A percentile compares a stretch with the other conserved stretches of the same genome.
phyloP scores from a whole-genome alignment of 2,797 vertebrate species.

The Anniella stebbinsi region DNA sequence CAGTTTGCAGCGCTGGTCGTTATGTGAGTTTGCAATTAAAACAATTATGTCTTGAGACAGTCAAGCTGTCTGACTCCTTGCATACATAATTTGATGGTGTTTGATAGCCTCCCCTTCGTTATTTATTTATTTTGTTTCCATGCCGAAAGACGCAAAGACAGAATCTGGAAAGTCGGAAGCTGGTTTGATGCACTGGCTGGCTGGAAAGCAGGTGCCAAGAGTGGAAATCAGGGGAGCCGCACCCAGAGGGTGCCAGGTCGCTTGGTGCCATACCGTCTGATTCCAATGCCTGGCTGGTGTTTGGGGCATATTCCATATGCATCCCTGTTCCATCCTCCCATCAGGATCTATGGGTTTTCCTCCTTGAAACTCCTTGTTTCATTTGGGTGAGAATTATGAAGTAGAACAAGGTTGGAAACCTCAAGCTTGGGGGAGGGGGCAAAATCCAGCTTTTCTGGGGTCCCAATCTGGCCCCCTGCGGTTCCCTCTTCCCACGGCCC shows the following conservation, averaged over 20 bases:
- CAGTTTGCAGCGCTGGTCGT: conserved; percentile 40
- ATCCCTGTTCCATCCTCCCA: background rate
- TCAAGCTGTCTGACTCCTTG: conserved; percentile 58
- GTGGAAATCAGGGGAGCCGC: background rate
- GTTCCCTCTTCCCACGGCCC: no score
- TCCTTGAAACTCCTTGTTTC: background rate
- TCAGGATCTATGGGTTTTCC: background rate
- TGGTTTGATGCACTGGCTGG: background rate
- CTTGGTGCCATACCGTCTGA: background rate
- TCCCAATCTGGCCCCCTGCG: no score
- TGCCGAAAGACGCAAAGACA: conserved; percentile 10
- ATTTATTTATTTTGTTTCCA: conserved; percentile 50
- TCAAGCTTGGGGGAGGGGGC: no score
- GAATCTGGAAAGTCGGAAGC: background rate
- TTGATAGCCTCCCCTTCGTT: background rate
- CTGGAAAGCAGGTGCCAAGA: background rate
- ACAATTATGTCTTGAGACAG: conserved; percentile 62
- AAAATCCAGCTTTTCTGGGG: no score
- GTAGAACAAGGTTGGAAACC: background rate
- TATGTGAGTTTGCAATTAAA: conserved; percentile 60
- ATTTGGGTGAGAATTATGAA: background rate
- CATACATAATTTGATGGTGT: conserved; percentile 46
- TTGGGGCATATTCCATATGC: background rate
- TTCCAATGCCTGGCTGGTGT: background rate
- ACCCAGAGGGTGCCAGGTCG: background rate